phyloP scores from a whole-genome alignment of 2,797 vertebrate genomes.

The Nasua narica region DNA sequence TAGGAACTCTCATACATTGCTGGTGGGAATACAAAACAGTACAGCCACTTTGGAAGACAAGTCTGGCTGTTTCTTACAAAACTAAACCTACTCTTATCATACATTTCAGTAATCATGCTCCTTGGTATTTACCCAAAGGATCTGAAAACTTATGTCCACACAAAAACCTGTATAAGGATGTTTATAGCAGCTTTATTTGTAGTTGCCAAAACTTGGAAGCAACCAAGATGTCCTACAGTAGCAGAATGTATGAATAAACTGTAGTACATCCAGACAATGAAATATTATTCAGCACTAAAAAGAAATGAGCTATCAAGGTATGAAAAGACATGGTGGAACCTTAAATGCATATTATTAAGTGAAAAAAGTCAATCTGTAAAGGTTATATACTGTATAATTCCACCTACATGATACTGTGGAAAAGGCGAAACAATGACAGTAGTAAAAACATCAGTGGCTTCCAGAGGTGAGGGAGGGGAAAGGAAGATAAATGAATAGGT shows the following conservation, averaged over 20 bases:
- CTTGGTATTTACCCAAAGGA: constrained; percentile 6
- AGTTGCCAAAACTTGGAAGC: not conserved
- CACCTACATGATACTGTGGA: not conserved
- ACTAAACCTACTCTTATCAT: not conserved
- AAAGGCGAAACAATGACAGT: not conserved
- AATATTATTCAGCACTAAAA: not conserved
- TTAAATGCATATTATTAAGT: not conserved
- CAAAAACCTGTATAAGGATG: not conserved
- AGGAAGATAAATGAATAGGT: not conserved
- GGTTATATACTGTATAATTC: not conserved
- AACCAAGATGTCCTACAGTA: not conserved
- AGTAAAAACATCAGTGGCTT: not conserved
- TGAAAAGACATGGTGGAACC: not conserved
- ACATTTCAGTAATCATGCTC: not conserved
- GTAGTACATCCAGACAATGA: not conserved
- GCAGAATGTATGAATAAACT: not conserved
- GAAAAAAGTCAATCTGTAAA: not conserved
- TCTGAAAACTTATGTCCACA: not conserved
- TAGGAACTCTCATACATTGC: not conserved
- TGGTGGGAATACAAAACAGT: not conserved
- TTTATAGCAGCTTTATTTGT: not conserved
- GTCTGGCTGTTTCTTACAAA: not conserved
- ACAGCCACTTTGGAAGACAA: not conserved
- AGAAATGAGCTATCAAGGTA: not conserved
- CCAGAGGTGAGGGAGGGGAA: not conserved